Evolutionary conservation across 2,888 invertebrate genomes (phyloP).

Genomic region (Iselma pallidipennis): DNA sequence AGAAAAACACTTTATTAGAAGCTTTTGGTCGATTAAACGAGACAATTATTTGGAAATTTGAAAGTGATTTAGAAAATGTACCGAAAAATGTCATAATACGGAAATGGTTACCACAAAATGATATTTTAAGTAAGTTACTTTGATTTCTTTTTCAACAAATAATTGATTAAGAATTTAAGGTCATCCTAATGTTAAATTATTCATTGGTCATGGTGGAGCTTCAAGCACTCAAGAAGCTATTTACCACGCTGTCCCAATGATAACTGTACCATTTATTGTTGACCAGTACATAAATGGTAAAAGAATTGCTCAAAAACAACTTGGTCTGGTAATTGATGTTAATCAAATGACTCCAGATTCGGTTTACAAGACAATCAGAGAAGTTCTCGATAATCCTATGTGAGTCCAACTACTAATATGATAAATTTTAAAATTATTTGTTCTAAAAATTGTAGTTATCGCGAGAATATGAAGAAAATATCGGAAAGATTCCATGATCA

Average conservation of each 20-base stretch:
- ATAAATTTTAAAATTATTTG: not conserved
- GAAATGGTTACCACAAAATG: slow-evolving; percentile 54
- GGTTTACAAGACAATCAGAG: slow-evolving; percentile 28
- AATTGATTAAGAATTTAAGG: not conserved
- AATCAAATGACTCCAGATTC: slow-evolving; percentile 30
- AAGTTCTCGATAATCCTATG: slow-evolving; percentile 35
- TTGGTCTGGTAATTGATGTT: slow-evolving; percentile 35
- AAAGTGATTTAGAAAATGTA: slow-evolving; percentile 40
- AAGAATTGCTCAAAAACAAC: slow-evolving; percentile 37
- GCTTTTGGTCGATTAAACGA: slow-evolving; percentile 49
- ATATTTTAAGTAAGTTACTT: slow-evolving; percentile 45
- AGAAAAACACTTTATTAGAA: slow-evolving; percentile 37
- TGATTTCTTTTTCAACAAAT: not conserved
- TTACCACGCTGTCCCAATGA: slow-evolving; percentile 33
- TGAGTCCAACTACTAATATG: slow-evolving; percentile 21
- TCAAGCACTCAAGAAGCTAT: slow-evolving; percentile 36
- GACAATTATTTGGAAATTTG: slow-evolving; percentile 53
- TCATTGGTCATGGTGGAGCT: slow-evolving; percentile 36
- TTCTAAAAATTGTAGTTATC: too few relatives aligned
- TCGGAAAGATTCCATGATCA: slow-evolving; percentile 8
- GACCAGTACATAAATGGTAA: slow-evolving; percentile 40
- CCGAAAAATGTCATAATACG: slow-evolving; percentile 50
- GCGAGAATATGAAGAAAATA: slow-evolving; percentile 4
- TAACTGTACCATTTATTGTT: slow-evolving; percentile 36
- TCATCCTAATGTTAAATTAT: slow-evolving; percentile 5